Evolutionary conservation across 1,140 invertebrate species (phyloP).

Genomic region (Hyles vespertilio): DNA sequence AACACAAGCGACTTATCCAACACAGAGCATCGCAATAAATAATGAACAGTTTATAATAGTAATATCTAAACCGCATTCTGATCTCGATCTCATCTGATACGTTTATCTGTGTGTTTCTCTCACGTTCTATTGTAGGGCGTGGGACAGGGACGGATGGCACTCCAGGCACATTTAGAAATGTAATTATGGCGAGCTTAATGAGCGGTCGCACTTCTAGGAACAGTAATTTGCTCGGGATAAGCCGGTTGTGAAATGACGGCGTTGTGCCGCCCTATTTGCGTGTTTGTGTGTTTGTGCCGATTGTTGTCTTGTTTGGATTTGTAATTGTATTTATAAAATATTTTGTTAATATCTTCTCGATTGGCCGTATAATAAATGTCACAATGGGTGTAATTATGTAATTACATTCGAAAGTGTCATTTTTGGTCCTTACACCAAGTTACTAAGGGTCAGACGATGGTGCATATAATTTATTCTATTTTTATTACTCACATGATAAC

Average conservation of each 20-base stretch:
- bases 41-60: slow-evolving; percentile 55
- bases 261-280: background rate
- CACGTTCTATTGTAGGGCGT: slow-evolving; percentile 30
- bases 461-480: too few species aligned
- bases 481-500: too few species aligned
- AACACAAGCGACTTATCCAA: background rate
- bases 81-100: slow-evolving; percentile 56
- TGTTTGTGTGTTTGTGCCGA: background rate
- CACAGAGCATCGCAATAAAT: slow-evolving; percentile 49
- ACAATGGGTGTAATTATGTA: too few species aligned
- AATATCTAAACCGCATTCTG: slow-evolving; percentile 47
- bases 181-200: slow-evolving; percentile 49
- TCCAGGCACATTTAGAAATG: slow-evolving; percentile 38
- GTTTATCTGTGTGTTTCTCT: slow-evolving; percentile 42
- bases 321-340: too few species aligned
- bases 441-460: too few species aligned
- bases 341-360: too few species aligned
- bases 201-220: slow-evolving; percentile 40
- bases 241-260: slow-evolving; percentile 27
- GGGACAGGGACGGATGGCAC: slow-evolving; percentile 7
- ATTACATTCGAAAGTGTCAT: too few species aligned
- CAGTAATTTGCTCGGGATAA: slow-evolving; percentile 39
- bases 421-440: too few species aligned
- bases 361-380: too few species aligned
- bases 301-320: background rate